These are phyloP conservation scores for Micoletzkya japonica DNA, from an alignment of 2,888 invertebrate genomes.

Conservation along the genomic window DNA sequence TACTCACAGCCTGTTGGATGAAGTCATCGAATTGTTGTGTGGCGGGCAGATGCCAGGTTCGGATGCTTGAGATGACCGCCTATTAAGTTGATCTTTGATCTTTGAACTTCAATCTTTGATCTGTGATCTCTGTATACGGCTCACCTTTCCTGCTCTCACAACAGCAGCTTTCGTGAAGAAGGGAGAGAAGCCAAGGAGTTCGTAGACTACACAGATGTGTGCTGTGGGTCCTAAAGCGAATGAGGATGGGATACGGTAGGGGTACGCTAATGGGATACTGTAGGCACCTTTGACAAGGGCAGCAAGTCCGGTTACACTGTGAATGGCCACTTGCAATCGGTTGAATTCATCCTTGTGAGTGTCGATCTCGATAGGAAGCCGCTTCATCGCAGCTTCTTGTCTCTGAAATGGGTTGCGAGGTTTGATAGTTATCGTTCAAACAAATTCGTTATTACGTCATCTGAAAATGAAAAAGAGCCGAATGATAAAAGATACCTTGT, in stretches of 20 bases:
- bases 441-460: neutral
- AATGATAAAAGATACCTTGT: slow-evolving; percentile 27
- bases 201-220: slow-evolving; percentile 38
- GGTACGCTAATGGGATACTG: neutral
- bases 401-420: slow-evolving; percentile 45
- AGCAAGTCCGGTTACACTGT: slow-evolving; percentile 38
- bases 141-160: slow-evolving; percentile 25
- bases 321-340: slow-evolving; percentile 39
- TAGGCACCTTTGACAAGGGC: slow-evolving; percentile 29
- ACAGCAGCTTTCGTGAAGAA: slow-evolving; percentile 41
- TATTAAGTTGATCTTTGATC: neutral
- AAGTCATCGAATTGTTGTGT: slow-evolving; percentile 15
- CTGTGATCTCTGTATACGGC: neutral
- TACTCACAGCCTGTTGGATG: slow-evolving; percentile 9
- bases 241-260: neutral
- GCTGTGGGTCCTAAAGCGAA: slow-evolving; percentile 6
- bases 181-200: slow-evolving; percentile 44
- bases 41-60: slow-evolving; percentile 26
- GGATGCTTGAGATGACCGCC: slow-evolving; percentile 1
- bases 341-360: slow-evolving; percentile 30
- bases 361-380: slow-evolving; percentile 34
- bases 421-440: slow-evolving; percentile 4
- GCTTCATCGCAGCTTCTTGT: slow-evolving; percentile 37
- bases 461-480: neutral
- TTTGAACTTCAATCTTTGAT: slow-evolving; percentile 31